Conservation (phyloP, 1,140 invertebrate genomes). For the Conus betulinus region DNA sequence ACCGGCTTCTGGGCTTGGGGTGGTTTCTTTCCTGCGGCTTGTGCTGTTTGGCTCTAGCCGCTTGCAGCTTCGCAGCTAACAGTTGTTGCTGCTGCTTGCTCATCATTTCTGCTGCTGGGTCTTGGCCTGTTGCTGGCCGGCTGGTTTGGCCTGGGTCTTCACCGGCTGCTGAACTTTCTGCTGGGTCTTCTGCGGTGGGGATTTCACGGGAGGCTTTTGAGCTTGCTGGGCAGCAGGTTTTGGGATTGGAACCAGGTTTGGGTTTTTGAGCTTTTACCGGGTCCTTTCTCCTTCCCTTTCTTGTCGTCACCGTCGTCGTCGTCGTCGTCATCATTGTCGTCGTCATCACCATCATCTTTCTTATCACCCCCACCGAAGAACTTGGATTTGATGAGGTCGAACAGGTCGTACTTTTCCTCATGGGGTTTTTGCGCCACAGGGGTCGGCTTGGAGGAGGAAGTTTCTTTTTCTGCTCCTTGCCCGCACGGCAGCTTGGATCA, state of each 20-base stretch:
- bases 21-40: background rate
- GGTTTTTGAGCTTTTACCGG: background rate
- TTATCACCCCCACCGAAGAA: background rate
- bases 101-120: background rate
- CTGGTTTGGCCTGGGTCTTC: background rate
- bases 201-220: background rate
- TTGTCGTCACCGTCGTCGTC: constrained; percentile 23
- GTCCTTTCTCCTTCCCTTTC: background rate
- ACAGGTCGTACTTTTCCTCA: constrained; percentile 48
- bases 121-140: constrained; percentile 3
- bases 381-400: constrained; percentile 40
- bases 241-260: background rate
- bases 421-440: constrained; percentile 32
- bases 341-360: background rate
- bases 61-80: background rate
- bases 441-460: background rate
- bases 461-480: background rate
- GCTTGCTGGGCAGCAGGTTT: constrained; percentile 1
- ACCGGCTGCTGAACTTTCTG: no score
- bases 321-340: constrained; percentile 23
- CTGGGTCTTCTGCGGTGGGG: background rate
- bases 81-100: background rate
- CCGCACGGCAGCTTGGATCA: constrained; percentile 4
- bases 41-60: constrained; percentile 3
- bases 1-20: background rate